Conservation (phyloP, 2,113 vertebrate genomes). For the Thermophis baileyi region DNA sequence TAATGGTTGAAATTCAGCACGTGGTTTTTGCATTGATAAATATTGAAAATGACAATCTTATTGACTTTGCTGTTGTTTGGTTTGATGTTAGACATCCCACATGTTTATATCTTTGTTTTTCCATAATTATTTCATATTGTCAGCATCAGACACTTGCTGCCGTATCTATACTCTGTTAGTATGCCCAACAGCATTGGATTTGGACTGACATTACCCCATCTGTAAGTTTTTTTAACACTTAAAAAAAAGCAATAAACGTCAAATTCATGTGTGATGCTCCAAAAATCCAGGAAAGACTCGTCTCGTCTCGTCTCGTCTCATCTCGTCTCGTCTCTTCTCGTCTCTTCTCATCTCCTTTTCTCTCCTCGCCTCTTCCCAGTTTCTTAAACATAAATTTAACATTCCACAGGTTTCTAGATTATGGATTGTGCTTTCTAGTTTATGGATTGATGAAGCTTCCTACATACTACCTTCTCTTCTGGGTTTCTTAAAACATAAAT, state of each 20-base stretch:
- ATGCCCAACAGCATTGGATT: slow-evolving; percentile 41
- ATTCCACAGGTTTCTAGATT: no score
- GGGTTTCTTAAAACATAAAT: no score
- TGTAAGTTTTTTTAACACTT: slow-evolving; percentile 43
- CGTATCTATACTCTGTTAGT: slow-evolving; percentile 25
- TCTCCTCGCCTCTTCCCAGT: no score
- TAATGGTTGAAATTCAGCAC: slow-evolving; percentile 17
- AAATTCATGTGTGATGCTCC: slow-evolving; percentile 17
- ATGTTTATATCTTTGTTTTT: not conserved
- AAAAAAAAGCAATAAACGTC: slow-evolving; percentile 65
- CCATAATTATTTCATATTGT: not conserved
- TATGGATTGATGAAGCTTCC: not conserved
- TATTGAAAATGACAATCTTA: slow-evolving; percentile 17
- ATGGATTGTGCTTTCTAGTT: not conserved
- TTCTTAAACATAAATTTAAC: not conserved
- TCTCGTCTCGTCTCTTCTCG: no score
- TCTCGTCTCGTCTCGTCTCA: not conserved
- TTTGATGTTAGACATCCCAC: slow-evolving; percentile 19
- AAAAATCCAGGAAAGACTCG: slow-evolving; percentile 12
- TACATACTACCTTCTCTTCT: not conserved
- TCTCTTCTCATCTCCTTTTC: not conserved
- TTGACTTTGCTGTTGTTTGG: not conserved
- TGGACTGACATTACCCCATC: slow-evolving; percentile 49
- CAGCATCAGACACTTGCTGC: not conserved
- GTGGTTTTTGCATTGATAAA: slow-evolving; percentile 29